Conservation (phyloP, 2,888 invertebrate genomes). For the Habrosyne pyritoides region DNA sequence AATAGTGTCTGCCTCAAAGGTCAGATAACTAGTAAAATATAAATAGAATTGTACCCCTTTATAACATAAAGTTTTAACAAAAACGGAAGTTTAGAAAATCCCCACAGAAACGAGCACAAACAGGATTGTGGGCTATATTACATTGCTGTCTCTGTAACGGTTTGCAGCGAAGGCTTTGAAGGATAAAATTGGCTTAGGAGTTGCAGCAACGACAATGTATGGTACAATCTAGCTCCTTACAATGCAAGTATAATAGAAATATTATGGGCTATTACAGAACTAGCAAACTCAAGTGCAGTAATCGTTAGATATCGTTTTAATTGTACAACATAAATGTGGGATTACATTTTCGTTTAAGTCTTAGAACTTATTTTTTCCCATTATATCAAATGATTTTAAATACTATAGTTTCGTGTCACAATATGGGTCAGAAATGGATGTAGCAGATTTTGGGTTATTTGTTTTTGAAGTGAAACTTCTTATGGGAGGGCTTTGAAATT, state of each 20-base stretch:
- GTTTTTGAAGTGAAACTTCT: too few species aligned
- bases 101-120: not conserved
- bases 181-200: constrained; percentile 6
- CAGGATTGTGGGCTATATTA: not conserved
- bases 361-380: constrained; percentile 13
- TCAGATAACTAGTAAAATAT: not conserved
- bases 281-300: not conserved
- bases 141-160: not conserved
- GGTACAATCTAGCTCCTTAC: not conserved
- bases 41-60: not conserved
- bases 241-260: constrained; percentile 28
- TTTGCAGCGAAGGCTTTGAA: constrained; percentile 13
- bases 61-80: not conserved
- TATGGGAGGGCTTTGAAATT: too few species aligned
- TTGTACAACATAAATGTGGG: not conserved
- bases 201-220: constrained; percentile 2
- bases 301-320: not conserved
- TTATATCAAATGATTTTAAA: too few species aligned
- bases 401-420: too few species aligned
- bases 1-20: too few species aligned
- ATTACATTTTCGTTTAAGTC: not conserved
- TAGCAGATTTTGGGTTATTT: too few species aligned
- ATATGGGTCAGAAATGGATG: too few species aligned
- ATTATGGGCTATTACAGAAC: constrained; percentile 12
- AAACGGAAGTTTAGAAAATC: not conserved